phyloP scores from a whole-genome alignment of 2,113 vertebrate genomes.

The Nicator chloris region DNA sequence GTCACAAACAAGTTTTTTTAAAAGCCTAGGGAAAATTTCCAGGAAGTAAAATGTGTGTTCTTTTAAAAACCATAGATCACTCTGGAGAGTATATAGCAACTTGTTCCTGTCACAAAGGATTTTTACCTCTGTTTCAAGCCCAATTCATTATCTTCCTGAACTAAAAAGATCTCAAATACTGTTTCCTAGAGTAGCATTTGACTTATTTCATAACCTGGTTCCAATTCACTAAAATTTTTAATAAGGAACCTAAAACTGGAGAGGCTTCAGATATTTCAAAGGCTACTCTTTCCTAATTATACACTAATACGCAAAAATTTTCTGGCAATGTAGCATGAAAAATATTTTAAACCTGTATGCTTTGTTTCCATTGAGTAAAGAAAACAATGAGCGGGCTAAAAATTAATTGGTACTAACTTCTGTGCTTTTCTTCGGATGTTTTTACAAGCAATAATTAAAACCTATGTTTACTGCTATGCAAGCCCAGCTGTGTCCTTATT shows the following conservation, averaged over 20 bases:
- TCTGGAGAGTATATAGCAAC: not conserved
- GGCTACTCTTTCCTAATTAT: not conserved
- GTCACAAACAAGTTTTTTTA: not conserved
- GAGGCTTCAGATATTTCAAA: not conserved
- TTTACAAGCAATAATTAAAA: conserved; percentile 59
- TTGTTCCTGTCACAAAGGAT: not conserved
- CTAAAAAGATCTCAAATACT: not conserved
- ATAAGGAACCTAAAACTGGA: not conserved
- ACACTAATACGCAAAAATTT: not conserved
- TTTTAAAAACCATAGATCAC: not conserved
- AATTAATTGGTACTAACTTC: conserved; percentile 54
- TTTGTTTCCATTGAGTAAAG: conserved; percentile 15
- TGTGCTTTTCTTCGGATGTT: conserved; percentile 47
- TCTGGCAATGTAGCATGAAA: not conserved
- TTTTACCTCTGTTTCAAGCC: not conserved
- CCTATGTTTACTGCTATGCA: conserved; percentile 29
- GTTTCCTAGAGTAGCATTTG: not conserved
- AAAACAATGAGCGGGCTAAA: conserved; percentile 25
- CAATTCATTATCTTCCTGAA: not conserved
- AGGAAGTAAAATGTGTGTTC: not conserved
- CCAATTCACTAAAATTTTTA: not conserved
- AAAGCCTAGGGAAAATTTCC: not conserved
- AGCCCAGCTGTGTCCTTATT: conserved; percentile 58
- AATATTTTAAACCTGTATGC: conserved; percentile 21
- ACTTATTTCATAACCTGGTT: not conserved